phyloP scores from a whole-genome alignment of 92 coral and sea anemone species.

The Umimayanthus kanabou region DNA sequence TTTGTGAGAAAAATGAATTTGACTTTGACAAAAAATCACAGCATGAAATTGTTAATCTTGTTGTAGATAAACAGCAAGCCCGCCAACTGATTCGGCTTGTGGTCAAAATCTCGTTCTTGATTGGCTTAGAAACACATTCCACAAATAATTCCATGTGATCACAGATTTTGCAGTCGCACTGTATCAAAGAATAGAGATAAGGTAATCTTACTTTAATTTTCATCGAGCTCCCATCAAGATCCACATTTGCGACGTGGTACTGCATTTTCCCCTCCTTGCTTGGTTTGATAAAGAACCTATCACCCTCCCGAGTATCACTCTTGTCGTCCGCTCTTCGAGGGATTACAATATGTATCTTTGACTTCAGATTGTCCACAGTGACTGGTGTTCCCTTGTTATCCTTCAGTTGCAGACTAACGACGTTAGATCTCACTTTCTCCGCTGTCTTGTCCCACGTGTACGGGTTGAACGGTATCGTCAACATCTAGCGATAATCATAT shows the following conservation, averaged over 20 bases:
- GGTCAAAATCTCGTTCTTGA: neutral
- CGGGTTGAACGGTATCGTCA: constrained; percentile 12
- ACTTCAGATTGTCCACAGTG: neutral
- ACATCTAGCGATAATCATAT: neutral
- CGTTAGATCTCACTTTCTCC: neutral
- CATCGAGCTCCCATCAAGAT: neutral
- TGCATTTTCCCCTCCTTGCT: constrained; percentile 5
- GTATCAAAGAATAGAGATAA: neutral
- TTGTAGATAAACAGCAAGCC: neutral
- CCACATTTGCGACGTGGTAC: neutral
- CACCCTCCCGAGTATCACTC: neutral
- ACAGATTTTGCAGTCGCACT: too few species aligned
- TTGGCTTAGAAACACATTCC: neutral
- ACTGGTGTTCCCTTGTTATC: neutral
- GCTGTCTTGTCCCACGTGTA: constrained; percentile 18
- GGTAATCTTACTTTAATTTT: neutral
- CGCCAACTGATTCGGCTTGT: too few species aligned
- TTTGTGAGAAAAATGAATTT: too few species aligned
- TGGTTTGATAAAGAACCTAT: neutral
- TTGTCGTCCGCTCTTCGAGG: neutral
- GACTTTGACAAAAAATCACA: too few species aligned
- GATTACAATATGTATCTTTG: neutral
- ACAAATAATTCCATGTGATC: too few species aligned
- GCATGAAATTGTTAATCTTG: neutral
- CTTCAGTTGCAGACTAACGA: constrained; percentile 1